Percentiles rank a stretch among this genome's conserved stretches.
These are phyloP conservation scores for Raja brachyura DNA, from an alignment of 2,113 vertebrate genomes.

Conservation along the genomic window DNA sequence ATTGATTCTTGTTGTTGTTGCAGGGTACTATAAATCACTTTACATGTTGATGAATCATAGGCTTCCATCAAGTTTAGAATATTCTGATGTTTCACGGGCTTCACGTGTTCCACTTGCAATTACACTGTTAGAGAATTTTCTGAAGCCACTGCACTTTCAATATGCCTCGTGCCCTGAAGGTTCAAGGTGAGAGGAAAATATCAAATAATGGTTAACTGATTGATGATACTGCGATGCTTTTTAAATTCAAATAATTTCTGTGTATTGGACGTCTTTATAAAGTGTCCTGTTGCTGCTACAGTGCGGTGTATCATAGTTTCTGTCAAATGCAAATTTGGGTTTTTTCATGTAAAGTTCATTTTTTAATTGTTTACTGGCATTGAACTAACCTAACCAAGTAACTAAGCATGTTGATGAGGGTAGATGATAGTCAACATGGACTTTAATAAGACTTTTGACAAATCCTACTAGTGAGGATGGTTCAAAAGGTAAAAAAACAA, in stretches of 20 bases:
- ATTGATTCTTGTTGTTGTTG: constrained; percentile 38
- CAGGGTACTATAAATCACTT: constrained; percentile 89
- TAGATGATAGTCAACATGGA: no score
- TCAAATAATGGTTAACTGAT: not conserved
- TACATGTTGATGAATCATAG: constrained; percentile 89
- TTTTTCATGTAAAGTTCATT: not conserved
- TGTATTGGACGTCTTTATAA: not conserved
- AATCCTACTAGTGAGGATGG: no score
- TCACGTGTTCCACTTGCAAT: constrained; percentile 84
- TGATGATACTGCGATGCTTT: not conserved
- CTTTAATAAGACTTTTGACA: no score
- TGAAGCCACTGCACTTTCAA: constrained; percentile 96
- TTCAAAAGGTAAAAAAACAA: no score
- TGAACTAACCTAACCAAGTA: no score
- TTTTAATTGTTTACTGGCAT: no score
- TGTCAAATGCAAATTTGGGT: not conserved
- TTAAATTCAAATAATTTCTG: not conserved
- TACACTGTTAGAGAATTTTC: constrained; percentile 87
- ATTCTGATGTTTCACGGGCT: constrained; percentile 75
- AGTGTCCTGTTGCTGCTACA: not conserved
- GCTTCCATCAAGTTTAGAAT: constrained; percentile 89
- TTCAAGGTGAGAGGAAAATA: constrained; percentile 68
- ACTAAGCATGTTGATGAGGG: no score
- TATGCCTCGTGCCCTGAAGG: constrained; percentile 85
- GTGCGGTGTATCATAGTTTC: not conserved